phyloP scores from a whole-genome alignment of 2,797 vertebrate genomes.

The Peromyscus eremicus region DNA sequence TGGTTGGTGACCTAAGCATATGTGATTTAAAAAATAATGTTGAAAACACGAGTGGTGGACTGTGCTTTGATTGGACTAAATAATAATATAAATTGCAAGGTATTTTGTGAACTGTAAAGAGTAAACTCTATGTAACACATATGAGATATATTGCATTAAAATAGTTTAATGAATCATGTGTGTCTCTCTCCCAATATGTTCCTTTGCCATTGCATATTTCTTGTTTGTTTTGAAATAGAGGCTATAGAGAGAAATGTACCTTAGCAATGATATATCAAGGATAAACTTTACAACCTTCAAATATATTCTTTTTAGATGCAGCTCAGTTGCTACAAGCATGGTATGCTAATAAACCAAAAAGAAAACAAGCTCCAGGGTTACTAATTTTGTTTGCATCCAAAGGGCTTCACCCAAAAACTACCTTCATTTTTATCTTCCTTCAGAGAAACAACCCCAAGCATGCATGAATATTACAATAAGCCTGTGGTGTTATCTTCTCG shows the following conservation, averaged over 20 bases:
- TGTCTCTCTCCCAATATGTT: not conserved
- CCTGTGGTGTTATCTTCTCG: not conserved
- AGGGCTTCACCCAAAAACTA: not conserved
- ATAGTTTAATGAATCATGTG: not conserved
- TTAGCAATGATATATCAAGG: not conserved
- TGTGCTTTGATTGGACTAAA: not conserved
- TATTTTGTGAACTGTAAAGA: not conserved
- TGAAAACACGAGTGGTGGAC: not conserved
- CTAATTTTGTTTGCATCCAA: not conserved
- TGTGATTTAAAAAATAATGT: not conserved
- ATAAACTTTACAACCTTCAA: not conserved
- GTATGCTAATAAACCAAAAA: not conserved
- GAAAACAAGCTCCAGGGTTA: not conserved
- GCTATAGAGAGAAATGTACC: rapidly evolving
- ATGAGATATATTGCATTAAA: too few relatives aligned
- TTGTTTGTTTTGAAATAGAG: not conserved
- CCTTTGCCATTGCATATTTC: not conserved
- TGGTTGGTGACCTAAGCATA: not conserved
- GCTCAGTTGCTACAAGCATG: not conserved
- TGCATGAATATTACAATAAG: not conserved
- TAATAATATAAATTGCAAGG: not conserved
- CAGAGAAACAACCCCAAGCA: not conserved
- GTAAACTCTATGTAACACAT: not conserved
- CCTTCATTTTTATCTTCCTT: not conserved
- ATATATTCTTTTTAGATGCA: not conserved